Base-by-base conservation (phyloP, 1,140 invertebrate species). In the Sarcophaga bullata region DNA sequence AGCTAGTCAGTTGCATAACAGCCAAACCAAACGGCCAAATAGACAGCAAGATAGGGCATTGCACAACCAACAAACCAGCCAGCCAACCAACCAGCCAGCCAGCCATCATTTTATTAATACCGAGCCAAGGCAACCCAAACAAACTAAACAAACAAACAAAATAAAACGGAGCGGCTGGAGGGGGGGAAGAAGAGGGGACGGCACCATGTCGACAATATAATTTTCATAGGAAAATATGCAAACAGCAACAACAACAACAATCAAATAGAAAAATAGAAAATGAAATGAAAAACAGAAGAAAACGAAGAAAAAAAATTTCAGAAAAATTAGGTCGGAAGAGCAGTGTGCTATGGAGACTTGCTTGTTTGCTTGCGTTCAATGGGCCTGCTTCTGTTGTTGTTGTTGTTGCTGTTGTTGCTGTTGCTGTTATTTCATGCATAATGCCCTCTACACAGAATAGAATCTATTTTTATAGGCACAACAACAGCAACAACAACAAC, bases 271-370 rank as follows among this genome's bases (percentile, higher is more conserved):
- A 52, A 68, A 25, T 2, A 68, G 19, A 68, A 68, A 62, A n/a
- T 17, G n/a, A n/a, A n/a, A n/a, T n/a, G n/a, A n/a, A n/a, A n/a
- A n/a, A n/a, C n/a, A n/a, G n/a, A n/a, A n/a, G n/a, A n/a, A 68
- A n/a, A n/a, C 62, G n/a, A 68, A 68, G 17, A 68, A 68, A 19
- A 68, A 68, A 68, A 68, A 68, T 6, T 25, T 19, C 17, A 68
- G 15, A 6, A 68, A 68, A 68, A 78, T 78, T 78, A 78, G 75
- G 75, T 78, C 75, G 75, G 75, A 78, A 78, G 75, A 78, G 75
- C 75, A 78, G n/a, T 78, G 75, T 78, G 75, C 75, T 78, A 78
- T 78, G 75, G 75, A 78, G 75, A 78, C 62, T 37, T 37, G 25
- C 25, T 37, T 37, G 62, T 72, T 72, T 17, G 19, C 19, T 9